These are phyloP conservation scores for Catostomus latipinnis DNA, from an alignment of 2,797 vertebrate genomes.

Conservation along the genomic window DNA sequence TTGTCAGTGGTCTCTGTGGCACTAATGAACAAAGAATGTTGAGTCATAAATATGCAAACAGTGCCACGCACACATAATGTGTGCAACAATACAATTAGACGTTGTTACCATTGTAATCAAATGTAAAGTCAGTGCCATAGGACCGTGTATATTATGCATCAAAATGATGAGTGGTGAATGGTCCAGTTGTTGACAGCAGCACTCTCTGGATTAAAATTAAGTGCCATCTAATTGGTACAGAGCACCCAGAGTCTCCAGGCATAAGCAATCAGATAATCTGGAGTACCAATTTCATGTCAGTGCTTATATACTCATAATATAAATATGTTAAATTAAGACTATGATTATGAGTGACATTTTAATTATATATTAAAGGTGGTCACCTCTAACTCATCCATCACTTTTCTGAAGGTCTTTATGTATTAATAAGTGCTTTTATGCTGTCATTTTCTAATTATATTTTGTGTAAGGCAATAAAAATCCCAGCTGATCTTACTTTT, in stretches of 20 bases:
- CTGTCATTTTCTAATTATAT: too few species aligned
- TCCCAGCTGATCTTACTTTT: too few species aligned
- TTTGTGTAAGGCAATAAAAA: too few species aligned
- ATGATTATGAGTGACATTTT: slow-evolving; percentile 37
- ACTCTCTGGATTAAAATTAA: slow-evolving; percentile 28
- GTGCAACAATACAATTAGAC: slow-evolving; percentile 34
- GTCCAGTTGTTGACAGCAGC: slow-evolving; percentile 10
- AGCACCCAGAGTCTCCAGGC: slow-evolving; percentile 26
- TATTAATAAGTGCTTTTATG: background rate
- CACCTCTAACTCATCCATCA: slow-evolving; percentile 31
- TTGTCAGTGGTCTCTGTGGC: slow-evolving; percentile 47
- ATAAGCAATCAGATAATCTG: slow-evolving; percentile 32
- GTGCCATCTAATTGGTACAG: slow-evolving; percentile 31
- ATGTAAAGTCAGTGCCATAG: slow-evolving; percentile 32
- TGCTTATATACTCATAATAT: slow-evolving; percentile 21
- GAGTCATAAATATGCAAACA: slow-evolving; percentile 36
- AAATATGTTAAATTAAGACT: slow-evolving; percentile 15
- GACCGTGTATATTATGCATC: background rate
- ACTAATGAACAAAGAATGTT: slow-evolving; percentile 39
- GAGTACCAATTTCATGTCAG: slow-evolving; percentile 21
- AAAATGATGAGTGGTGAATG: slow-evolving; percentile 1
- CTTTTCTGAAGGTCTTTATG: slow-evolving; percentile 31
- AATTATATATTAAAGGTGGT: slow-evolving; percentile 34
- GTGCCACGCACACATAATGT: slow-evolving; percentile 23
- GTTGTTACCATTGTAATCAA: slow-evolving; percentile 41